Evolutionary conservation across 2,113 vertebrate genomes (phyloP), one percentile per base, ranked within the genome.

Genomic region (Callipepla californica): DNA sequence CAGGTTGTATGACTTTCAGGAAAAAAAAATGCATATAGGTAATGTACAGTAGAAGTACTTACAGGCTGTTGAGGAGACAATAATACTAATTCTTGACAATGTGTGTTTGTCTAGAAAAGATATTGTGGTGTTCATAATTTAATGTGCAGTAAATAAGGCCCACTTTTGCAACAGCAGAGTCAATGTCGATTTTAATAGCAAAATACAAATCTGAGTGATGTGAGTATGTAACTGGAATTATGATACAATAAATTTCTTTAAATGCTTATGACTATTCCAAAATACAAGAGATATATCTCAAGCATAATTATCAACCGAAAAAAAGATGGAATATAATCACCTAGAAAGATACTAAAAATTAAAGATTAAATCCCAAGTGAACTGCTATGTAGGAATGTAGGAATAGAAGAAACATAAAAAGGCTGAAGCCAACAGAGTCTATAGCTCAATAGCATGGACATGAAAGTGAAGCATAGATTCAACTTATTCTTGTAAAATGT

Each of bases 311-410:
- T 86, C 50, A 93, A 50, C 2, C 0, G 32, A 90, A 6, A 90
- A 7, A 1, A 69, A n/a, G 81, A n/a, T 40, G 12, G 23, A 86
- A 1, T 14, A 47, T 12, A 68, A 80, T 70, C 28, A 79, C 17
- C 63, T 67, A 61, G 13, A 94, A 81, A 65, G 84, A 87, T 61
- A 30, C 51, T 47, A 81, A 50, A 61, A 94, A 80, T 30, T 79
- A 80, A 72, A 78, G 36, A 23, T 74, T 48, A 36, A 87, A 70
- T 70, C 28, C 4, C 19, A 51, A 76, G 66, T 16, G 51, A 36
- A 3, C 38, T 70, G 19, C 3, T 21, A 23, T 1, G 36, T 36
- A 36, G 36, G 36, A 36, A 42, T 34, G 3, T 13, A 55, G 4
- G 8, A 25, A 66, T 44, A 45, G 72, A 38, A 7, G 26, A 10